These are phyloP conservation scores for Enteromius anoplus DNA, from an alignment of 2,797 vertebrate species.

Conservation along the genomic window DNA sequence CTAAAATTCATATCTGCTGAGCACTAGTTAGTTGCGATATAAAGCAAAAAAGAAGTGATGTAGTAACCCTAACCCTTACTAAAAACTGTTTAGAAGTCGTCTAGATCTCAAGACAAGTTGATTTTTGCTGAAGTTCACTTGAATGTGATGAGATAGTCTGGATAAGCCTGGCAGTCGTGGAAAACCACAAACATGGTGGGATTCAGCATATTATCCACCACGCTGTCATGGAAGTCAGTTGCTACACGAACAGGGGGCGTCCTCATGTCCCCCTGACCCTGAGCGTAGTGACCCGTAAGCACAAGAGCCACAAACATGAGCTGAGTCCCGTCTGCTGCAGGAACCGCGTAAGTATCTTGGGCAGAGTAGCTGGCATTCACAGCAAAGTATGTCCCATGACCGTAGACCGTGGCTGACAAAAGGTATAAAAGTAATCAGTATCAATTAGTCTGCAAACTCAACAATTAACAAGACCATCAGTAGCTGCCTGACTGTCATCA, in stretches of 20 bases:
- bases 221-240: slow-evolving; percentile 62
- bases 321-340: slow-evolving; percentile 62
- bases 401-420: slow-evolving; percentile 61
- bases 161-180: slow-evolving; percentile 71
- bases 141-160: slow-evolving; percentile 76
- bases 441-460: neutral
- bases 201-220: slow-evolving; percentile 56
- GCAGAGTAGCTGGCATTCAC: slow-evolving; percentile 68
- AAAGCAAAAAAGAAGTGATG: neutral
- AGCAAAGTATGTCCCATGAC: slow-evolving; percentile 74
- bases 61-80: too few species aligned
- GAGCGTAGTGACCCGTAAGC: slow-evolving; percentile 64
- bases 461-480: neutral
- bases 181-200: slow-evolving; percentile 72
- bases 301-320: slow-evolving; percentile 73
- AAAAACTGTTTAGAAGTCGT: neutral
- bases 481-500: neutral
- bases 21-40: neutral
- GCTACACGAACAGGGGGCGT: slow-evolving; percentile 42
- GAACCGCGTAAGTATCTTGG: slow-evolving; percentile 49
- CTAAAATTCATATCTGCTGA: too few species aligned
- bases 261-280: slow-evolving; percentile 50
- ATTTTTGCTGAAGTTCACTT: slow-evolving; percentile 38
- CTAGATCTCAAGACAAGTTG: neutral
- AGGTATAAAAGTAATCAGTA: neutral